Base-by-base conservation (phyloP, 2,888 invertebrate species). In the Ichneumoninae sp. region DNA sequence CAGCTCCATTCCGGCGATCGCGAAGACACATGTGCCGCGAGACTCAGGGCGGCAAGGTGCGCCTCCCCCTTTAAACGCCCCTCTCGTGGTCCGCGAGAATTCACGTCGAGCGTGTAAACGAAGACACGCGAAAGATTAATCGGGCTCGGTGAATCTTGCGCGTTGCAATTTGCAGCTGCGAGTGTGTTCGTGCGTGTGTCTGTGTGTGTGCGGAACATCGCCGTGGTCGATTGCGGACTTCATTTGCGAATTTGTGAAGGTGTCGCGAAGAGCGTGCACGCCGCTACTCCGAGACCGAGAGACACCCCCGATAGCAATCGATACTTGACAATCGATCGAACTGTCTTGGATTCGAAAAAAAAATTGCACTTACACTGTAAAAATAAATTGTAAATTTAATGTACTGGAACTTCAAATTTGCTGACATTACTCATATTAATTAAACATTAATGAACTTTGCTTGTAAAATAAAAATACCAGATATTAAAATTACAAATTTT, bases 211-310 rank as follows among this genome's bases (percentile, higher is more conserved):
- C 33, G 13, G 6, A 74, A 57, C 26, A 19, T 22, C 57, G 26
- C 57, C 4, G 6, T 57, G 22, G 26, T 19, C 70, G 10, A 26
- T 80, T 16, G 44, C 44, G 16, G n/a, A 16, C 54, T 52, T 10
- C 47, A 3, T 54, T 82, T 40, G 30, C n/a, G 7, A n/a, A 44
- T 52, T 76, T 36, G 71, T 62, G 69, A 52, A 33, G 5, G 13
- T 62, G 44, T 71, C 72, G 66, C 52, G 47, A 22, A 57, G 60
- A 57, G 60, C 60, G 80, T 52, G 57, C 16, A 75, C 54, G 71
- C 52, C 68, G 50, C 54, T 72, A 44, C 52, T 68, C 50, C 8
- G 52, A 82, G 69, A 77, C 52, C 36, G 60, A 76, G 52, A 69
- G 33, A 76, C 10, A 60, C 50, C 66, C 72, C 71, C 57, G 66